Evolutionary conservation across 2,888 invertebrate genomes (phyloP), one percentile per base, ranked within the genome.

Genomic region (Lathronympha strigana): DNA sequence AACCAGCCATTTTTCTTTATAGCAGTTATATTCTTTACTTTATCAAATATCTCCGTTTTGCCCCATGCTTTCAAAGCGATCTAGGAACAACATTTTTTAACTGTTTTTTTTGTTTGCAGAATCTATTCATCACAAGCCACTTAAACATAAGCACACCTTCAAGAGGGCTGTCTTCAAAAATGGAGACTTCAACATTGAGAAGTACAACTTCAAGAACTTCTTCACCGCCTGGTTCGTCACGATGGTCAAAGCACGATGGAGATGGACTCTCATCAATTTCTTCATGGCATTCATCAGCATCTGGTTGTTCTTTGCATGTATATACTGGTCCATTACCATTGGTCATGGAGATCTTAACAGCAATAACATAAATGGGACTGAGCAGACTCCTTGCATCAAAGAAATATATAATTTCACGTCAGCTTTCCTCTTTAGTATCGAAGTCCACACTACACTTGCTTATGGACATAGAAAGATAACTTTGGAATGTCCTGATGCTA

Each of bases 361-460:
- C 36, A 91, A 94, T 6, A 94, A 96, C 86, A 5, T 93, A 73
- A 93, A 93, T 40, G 84, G 87, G 43, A 79, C 82, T 0, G 92
- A 93, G 9, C 97, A 96, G 95, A 94, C 93, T 4, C 98, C 98
- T 0, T 99, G 99, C 81, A 95, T 99, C 8, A 93, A 94, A 69
- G 96, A 97, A 74, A 95, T 98, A 61, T 93, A 95, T 75, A 95
- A 96, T 36, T 99, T 99, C 85, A 96, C 97, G 0, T 97, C 98
- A 13, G 97, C 97, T 60, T 97, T 99, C 82, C 94, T 99, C 49
- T 99, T 98, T 92, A 98, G 98, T 73, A 94, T 99, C 68, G 99
- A 99, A 92, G 98, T 98, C 0, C 98, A 99, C 81, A 98, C 98
- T 77, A 98, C 98, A 0, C 98, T 98, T 66, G 99, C 93, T 78